Percentiles rank a stretch among this genome's conserved stretches.
Evolutionary conservation across 2,888 invertebrate genomes (phyloP).

Genomic region (Anoplius nigerrimus): DNA sequence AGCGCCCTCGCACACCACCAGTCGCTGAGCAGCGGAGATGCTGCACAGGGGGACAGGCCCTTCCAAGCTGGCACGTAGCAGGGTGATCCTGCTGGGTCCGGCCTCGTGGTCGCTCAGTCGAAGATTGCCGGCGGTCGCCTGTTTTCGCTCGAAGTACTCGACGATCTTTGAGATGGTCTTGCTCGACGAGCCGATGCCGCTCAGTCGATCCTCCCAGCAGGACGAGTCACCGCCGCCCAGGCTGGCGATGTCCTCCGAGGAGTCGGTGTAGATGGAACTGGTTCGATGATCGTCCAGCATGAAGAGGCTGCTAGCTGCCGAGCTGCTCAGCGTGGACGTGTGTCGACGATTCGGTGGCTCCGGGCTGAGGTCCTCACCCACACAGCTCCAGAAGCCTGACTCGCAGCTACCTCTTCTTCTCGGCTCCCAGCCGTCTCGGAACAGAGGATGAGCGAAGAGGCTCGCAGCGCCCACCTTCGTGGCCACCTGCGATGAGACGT

Average conservation of each 20-base stretch:
- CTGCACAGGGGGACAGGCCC: slow-evolving; percentile 75
- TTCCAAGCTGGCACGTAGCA: slow-evolving; percentile 70
- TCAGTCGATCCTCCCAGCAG: slow-evolving; percentile 82
- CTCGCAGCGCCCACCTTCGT: slow-evolving; percentile 77
- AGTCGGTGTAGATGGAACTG: slow-evolving; percentile 90
- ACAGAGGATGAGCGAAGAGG: slow-evolving; percentile 79
- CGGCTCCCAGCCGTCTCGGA: slow-evolving; percentile 75
- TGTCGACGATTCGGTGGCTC: slow-evolving; percentile 72
- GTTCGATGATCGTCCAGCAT: slow-evolving; percentile 81
- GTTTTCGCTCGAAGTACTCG: slow-evolving; percentile 90
- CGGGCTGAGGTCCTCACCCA: slow-evolving; percentile 84
- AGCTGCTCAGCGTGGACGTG: slow-evolving; percentile 75
- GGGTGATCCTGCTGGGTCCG: slow-evolving; percentile 65
- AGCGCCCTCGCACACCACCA: slow-evolving; percentile 90
- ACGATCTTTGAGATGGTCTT: slow-evolving; percentile 86
- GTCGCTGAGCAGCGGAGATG: slow-evolving; percentile 78
- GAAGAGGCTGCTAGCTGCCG: slow-evolving; percentile 77
- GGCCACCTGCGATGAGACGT: slow-evolving; percentile 60
- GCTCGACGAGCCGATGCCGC: slow-evolving; percentile 76
- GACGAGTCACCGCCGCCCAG: slow-evolving; percentile 86
- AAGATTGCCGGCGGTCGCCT: slow-evolving; percentile 68
- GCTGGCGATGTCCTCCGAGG: slow-evolving; percentile 90
- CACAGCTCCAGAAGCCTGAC: slow-evolving; percentile 92
- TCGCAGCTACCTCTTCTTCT: slow-evolving; percentile 90
- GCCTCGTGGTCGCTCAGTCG: slow-evolving; percentile 64